These are phyloP conservation scores for Acanthisitta chloris DNA, from an alignment of 2,113 vertebrate species.

Conservation along the genomic window DNA sequence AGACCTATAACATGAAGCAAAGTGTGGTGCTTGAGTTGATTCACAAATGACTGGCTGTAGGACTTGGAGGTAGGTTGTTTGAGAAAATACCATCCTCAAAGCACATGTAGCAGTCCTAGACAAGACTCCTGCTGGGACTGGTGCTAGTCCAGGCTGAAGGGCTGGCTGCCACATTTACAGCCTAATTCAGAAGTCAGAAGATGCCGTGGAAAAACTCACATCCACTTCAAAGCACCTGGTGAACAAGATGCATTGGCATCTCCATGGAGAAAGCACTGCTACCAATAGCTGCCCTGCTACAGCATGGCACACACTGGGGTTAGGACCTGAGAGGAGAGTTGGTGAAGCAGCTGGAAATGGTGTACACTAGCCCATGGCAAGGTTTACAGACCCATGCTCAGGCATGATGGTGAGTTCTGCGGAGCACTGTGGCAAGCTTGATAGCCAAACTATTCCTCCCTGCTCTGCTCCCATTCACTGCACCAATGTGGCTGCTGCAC, in stretches of 20 bases:
- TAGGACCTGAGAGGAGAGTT: background rate
- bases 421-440: background rate
- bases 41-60: background rate
- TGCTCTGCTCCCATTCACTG: background rate
- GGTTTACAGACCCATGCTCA: background rate
- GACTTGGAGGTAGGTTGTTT: background rate
- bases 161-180: background rate
- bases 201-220: background rate
- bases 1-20: background rate
- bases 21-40: background rate
- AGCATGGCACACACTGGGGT: accelerated
- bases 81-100: background rate
- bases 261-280: background rate
- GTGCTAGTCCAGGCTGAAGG: background rate
- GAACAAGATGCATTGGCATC: background rate
- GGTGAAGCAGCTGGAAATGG: background rate
- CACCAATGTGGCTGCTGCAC: accelerated
- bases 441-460: background rate
- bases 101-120: background rate
- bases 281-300: background rate
- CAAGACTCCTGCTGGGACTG: background rate
- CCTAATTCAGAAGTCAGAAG: background rate
- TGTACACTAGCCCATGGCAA: accelerated
- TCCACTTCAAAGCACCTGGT: background rate
- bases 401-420: background rate